Percentiles rank a stretch among this genome's conserved stretches.
phyloP scores from a whole-genome alignment of 2,113 vertebrate genomes.

The Marmota monax region DNA sequence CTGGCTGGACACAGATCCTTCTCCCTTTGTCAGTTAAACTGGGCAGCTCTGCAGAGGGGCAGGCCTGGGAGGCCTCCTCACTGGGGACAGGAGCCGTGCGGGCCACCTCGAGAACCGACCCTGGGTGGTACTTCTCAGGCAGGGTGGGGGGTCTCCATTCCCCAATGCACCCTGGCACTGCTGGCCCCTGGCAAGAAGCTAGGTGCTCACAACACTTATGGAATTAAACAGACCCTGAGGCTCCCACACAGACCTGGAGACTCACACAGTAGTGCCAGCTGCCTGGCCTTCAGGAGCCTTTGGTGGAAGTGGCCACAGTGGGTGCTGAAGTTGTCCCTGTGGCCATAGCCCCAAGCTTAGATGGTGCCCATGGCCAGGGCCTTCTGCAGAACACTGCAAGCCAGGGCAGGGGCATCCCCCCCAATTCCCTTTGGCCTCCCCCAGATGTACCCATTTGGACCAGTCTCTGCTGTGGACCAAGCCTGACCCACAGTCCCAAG shows the following conservation, averaged over 20 bases:
- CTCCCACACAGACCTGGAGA: not conserved
- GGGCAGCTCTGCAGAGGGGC: not conserved
- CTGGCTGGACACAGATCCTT: not conserved
- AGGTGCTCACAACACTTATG: fast-evolving
- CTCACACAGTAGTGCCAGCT: fast-evolving
- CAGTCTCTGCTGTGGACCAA: not conserved
- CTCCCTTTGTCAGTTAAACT: not conserved
- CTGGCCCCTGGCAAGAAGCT: fast-evolving
- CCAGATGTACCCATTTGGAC: not conserved
- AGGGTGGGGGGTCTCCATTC: not conserved
- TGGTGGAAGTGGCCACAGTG: not conserved
- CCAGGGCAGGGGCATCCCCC: not conserved
- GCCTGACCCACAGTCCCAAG: fast-evolving
- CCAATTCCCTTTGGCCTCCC: fast-evolving
- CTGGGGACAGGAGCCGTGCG: too few species aligned
- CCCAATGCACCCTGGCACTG: too few species aligned
- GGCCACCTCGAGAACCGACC: not conserved
- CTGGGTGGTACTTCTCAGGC: not conserved
- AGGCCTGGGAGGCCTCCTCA: not conserved
- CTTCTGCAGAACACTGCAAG: not conserved
- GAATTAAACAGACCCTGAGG: not conserved
- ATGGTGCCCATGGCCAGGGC: not conserved
- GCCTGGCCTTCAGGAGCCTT: not conserved
- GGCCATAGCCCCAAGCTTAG: not conserved
- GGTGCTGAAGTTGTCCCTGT: not conserved